These are phyloP conservation scores for Cylas formicarius DNA, from an alignment of 1,140 invertebrate species.

Conservation along the genomic window DNA sequence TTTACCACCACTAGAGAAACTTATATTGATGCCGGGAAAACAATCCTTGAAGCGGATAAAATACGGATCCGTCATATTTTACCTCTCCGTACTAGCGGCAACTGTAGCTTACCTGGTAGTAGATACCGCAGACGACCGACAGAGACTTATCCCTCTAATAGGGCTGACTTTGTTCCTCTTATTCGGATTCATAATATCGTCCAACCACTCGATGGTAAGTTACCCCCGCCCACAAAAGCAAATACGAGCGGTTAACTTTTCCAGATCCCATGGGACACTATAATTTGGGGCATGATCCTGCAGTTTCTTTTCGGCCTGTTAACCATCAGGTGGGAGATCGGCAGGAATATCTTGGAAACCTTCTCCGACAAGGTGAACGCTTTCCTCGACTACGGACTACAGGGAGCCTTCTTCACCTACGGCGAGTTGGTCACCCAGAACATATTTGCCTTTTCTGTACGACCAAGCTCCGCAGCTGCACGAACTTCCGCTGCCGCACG, in stretches of 20 bases:
- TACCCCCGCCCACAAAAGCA: constrained; percentile 3
- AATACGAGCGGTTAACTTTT: not conserved
- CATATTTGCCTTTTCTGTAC: constrained; percentile 78
- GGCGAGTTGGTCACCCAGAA: constrained; percentile 54
- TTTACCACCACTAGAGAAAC: constrained; percentile 41
- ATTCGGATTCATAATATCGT: constrained; percentile 55
- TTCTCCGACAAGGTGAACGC: constrained; percentile 69
- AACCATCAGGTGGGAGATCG: constrained; percentile 76
- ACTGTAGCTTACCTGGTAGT: constrained; percentile 54
- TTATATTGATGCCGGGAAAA: constrained; percentile 34
- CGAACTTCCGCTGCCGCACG: not conserved
- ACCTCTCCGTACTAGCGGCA: constrained; percentile 40
- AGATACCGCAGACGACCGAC: constrained; percentile 54
- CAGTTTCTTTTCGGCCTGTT: constrained; percentile 84
- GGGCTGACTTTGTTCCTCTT: constrained; percentile 52
- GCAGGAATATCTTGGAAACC: constrained; percentile 70
- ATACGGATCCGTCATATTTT: constrained; percentile 18
- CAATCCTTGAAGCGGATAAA: not conserved
- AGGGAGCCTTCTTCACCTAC: constrained; percentile 81
- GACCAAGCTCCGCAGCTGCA: not conserved
- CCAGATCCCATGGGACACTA: constrained; percentile 68
- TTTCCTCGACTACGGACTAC: constrained; percentile 71
- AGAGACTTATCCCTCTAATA: constrained; percentile 57
- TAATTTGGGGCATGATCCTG: constrained; percentile 70
- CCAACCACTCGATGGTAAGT: constrained; percentile 49